Conservation (phyloP, 2,888 invertebrate genomes). For the Cremastinae sp. region DNA sequence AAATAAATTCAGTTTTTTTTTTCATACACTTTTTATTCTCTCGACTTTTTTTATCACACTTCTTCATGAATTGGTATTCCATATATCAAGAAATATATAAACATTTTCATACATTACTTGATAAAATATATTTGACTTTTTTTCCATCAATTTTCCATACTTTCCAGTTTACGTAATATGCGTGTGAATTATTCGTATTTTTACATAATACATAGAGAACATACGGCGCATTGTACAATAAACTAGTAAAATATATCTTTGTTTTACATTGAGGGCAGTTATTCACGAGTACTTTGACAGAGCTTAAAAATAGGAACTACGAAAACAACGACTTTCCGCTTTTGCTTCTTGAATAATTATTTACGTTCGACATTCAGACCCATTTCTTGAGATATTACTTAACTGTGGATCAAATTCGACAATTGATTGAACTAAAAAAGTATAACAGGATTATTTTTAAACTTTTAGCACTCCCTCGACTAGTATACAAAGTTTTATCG, state of each 20-base stretch:
- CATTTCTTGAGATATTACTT: too few species aligned
- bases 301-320: conserved; percentile 35
- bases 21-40: neutral
- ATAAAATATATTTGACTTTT: conserved; percentile 18
- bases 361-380: neutral
- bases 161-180: neutral
- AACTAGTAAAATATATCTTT: conserved; percentile 5
- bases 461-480: neutral
- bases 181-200: neutral
- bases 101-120: too few species aligned
- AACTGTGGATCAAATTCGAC: too few species aligned
- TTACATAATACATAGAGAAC: neutral
- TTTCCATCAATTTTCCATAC: conserved; percentile 6
- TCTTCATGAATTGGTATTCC: neutral
- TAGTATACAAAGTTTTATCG: too few species aligned
- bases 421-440: neutral
- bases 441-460: neutral
- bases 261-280: conserved; percentile 19
- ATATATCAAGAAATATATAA: too few species aligned
- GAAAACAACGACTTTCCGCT: neutral
- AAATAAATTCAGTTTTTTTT: neutral
- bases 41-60: neutral
- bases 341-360: neutral
- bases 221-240: conserved; percentile 1
- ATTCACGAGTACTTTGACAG: conserved; percentile 1